Evolutionary conservation across 2,797 vertebrate genomes (phyloP).

Genomic region (Antrozous pallidus): DNA sequence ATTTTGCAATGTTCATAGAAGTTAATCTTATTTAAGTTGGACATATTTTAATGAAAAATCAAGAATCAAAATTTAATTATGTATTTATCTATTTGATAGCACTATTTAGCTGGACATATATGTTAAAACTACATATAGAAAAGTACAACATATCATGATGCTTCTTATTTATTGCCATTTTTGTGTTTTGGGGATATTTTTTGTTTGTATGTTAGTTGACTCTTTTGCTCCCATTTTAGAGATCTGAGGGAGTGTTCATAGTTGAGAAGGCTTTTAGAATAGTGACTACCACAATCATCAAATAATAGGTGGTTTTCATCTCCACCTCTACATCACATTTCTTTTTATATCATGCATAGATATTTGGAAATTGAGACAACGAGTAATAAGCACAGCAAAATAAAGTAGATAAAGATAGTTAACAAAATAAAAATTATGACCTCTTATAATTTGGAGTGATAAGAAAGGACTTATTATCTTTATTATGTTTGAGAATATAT

Average conservation of each 20-base stretch:
- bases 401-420: background rate
- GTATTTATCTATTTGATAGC: background rate
- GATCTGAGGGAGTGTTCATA: background rate
- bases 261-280: background rate
- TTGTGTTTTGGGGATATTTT: background rate
- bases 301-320: background rate
- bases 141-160: background rate
- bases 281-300: background rate
- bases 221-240: background rate
- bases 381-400: background rate
- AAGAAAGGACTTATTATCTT: background rate
- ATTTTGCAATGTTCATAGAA: background rate
- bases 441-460: background rate
- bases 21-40: background rate
- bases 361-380: background rate
- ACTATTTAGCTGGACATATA: background rate
- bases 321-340: background rate
- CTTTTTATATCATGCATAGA: background rate
- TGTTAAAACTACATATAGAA: background rate
- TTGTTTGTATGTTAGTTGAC: background rate
- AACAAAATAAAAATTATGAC: background rate
- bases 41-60: background rate
- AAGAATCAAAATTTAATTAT: constrained; percentile 19
- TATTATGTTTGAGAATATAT: background rate
- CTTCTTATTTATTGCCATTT: background rate